A percentile compares a stretch with the other conserved stretches of the same genome.
phyloP scores from a whole-genome alignment of 2,888 invertebrate species.

The Masnerella sp. region DNA sequence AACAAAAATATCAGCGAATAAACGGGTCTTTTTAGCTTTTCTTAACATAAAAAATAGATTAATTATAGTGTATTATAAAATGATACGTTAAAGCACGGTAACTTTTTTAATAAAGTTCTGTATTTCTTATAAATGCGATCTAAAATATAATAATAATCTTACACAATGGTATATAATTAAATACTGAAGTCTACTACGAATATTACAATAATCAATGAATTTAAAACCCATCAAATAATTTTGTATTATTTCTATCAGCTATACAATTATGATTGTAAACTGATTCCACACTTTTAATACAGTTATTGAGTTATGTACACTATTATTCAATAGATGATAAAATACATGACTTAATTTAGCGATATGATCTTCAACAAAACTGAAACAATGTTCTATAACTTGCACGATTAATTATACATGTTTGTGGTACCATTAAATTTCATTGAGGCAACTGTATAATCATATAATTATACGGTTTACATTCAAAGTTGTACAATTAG shows the following conservation, averaged over 20 bases:
- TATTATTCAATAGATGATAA: constrained; percentile 15
- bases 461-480: too few species aligned
- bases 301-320: constrained; percentile 15
- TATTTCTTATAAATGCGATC: constrained; percentile 39
- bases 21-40: too few species aligned
- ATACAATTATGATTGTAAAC: constrained; percentile 19
- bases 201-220: constrained; percentile 33
- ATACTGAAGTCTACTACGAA: constrained; percentile 29
- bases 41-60: too few species aligned
- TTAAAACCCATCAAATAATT: constrained; percentile 22
- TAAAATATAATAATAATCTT: constrained; percentile 40
- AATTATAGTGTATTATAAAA: too few species aligned
- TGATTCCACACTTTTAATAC: constrained; percentile 7
- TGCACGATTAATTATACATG: constrained; percentile 31
- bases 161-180: constrained; percentile 36
- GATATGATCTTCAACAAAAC: constrained; percentile 32
- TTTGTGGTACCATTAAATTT: constrained; percentile 9
- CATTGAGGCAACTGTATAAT: constrained; percentile 6
- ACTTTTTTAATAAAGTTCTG: constrained; percentile 28
- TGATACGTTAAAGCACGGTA: not conserved
- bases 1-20: too few species aligned
- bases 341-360: constrained; percentile 11
- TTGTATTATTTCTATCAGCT: constrained; percentile 25
- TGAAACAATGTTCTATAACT: constrained; percentile 42
- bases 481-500: not conserved